Conservation (phyloP, 2,113 vertebrate genomes). For the Ciconia maguari region DNA sequence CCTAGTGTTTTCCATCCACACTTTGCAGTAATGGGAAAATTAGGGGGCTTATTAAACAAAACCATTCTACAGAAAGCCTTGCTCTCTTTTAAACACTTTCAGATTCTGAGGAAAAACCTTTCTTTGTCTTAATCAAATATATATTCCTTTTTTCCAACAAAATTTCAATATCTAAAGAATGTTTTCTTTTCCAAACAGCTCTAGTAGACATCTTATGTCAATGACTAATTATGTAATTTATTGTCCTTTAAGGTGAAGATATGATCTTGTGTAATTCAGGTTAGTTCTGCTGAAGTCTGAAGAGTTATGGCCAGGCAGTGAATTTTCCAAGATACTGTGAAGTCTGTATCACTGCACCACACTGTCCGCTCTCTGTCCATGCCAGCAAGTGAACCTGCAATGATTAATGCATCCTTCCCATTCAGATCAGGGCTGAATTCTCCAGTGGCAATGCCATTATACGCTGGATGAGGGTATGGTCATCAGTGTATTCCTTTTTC, state of each 20-base stretch:
- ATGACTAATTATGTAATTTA: background rate
- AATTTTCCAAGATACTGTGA: background rate
- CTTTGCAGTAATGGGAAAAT: background rate
- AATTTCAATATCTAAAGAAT: background rate
- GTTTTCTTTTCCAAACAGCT: background rate
- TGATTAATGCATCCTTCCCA: background rate
- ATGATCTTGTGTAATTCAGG: background rate
- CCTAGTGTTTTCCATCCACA: background rate
- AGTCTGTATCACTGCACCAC: background rate
- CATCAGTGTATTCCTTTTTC: background rate
- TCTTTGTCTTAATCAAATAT: background rate
- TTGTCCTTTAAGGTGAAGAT: background rate
- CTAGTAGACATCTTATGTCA: background rate
- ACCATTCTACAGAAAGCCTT: background rate
- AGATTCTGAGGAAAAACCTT: background rate
- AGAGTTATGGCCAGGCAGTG: background rate
- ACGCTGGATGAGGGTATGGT: background rate
- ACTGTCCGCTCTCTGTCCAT: background rate
- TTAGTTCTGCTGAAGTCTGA: background rate
- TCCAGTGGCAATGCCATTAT: background rate
- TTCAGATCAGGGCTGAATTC: background rate
- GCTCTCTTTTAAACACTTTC: background rate
- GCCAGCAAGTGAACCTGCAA: background rate
- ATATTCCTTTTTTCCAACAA: background rate
- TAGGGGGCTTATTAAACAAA: background rate